These are phyloP conservation scores for Nasua narica DNA, from an alignment of 2,797 vertebrate genomes.

Conservation along the genomic window DNA sequence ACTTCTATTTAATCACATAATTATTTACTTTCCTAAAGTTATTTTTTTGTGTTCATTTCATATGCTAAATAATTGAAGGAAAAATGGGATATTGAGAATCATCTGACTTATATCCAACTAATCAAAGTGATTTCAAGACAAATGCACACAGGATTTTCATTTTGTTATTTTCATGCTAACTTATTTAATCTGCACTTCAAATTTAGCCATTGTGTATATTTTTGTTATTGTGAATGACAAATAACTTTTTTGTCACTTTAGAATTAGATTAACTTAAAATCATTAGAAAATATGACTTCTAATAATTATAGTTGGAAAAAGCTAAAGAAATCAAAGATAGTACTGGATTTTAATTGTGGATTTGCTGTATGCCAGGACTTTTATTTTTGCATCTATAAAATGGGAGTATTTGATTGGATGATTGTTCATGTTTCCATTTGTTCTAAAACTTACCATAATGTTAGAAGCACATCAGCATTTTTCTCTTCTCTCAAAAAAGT, in stretches of 20 bases:
- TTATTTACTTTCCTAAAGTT: background rate
- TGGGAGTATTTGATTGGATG: background rate
- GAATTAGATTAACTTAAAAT: background rate
- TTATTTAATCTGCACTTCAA: background rate
- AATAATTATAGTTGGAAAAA: background rate
- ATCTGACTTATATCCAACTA: background rate
- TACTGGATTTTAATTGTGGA: background rate
- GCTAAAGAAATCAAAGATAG: background rate
- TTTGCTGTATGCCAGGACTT: background rate
- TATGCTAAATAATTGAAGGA: background rate
- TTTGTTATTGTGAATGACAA: background rate
- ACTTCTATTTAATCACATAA: background rate
- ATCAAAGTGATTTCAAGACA: constrained; percentile 4
- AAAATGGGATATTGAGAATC: constrained; percentile 5
- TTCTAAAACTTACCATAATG: background rate
- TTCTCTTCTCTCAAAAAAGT: background rate
- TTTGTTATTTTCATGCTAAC: background rate
- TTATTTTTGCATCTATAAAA: background rate
- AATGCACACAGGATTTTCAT: background rate
- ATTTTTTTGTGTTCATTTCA: background rate
- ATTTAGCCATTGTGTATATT: background rate
- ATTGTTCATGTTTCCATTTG: background rate
- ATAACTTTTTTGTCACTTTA: background rate
- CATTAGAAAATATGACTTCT: background rate
- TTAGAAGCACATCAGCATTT: background rate